These are phyloP conservation scores for Propithecus perrieri DNA, from an alignment of 2,797 vertebrate genomes.

Conservation along the genomic window DNA sequence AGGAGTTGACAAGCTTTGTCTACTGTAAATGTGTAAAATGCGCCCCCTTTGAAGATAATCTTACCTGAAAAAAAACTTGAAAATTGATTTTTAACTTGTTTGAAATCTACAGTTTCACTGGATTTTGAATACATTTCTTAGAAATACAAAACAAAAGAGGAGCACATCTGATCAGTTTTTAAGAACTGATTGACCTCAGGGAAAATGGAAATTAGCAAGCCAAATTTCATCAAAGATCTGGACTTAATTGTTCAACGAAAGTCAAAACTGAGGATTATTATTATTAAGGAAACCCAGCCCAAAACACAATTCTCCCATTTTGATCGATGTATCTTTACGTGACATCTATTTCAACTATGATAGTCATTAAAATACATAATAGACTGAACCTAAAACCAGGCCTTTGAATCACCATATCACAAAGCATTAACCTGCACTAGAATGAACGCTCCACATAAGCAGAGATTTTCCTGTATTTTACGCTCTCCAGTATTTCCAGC, in stretches of 20 bases:
- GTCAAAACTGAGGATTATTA: not conserved
- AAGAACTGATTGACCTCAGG: not conserved
- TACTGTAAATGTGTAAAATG: not conserved
- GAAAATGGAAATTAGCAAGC: not conserved
- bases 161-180: not conserved
- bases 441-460: not conserved
- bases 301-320: not conserved
- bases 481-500: not conserved
- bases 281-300: not conserved
- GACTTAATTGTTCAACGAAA: not conserved
- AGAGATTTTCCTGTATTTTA: not conserved
- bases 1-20: not conserved
- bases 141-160: not conserved
- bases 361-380: not conserved
- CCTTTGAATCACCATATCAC: not conserved
- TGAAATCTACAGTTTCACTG: not conserved
- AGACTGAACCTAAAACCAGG: not conserved
- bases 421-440: not conserved
- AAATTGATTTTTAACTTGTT: not conserved
- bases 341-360: not conserved
- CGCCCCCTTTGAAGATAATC: not conserved
- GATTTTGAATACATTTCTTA: conserved; percentile 24
- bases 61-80: not conserved
- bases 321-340: not conserved
- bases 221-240: conserved; percentile 37